Base-by-base conservation (phyloP, 2,888 invertebrate species). In the Timema cristinae region DNA sequence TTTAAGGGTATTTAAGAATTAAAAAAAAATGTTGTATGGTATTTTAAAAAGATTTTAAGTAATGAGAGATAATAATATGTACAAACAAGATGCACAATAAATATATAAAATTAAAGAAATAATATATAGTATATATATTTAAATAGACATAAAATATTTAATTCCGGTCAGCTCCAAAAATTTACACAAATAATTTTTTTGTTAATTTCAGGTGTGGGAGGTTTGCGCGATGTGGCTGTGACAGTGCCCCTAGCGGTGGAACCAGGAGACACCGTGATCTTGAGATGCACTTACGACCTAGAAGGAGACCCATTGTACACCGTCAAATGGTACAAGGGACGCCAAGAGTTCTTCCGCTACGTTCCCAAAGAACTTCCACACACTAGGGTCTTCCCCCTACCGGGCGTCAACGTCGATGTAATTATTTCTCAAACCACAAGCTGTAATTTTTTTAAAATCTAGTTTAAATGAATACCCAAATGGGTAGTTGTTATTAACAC, bases 241-340 rank as follows among this genome's bases (percentile, higher is more conserved):
- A 88, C 86, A 77, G 88, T 92, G 63, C 92, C 92, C 67, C 85
- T 85, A 75, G 91, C 91, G 2, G 91, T 90, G 54, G 85, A 88
- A 71, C 87, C 90, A 54, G 90, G 91, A 66, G 88, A 90, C 76
- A 90, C 91, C 1, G 91, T 91, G 68, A 90, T 89, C 63, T 83
- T 93, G 75, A 88, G 89, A 78, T 93, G 92, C 82, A 87, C 86
- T 76, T 92, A 91, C 86, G 89, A 92, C 81, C 83, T 93, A 72
- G 90, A 90, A 80, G 88, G 88, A 67, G 91, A 91, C 77, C 87
- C 88, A 1, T 83, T 93, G 13, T 93, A 92, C 83, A 90, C 91
- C 72, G 90, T 93, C 76, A 92, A 92, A 82, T 93, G 92, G 93
- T 93, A 92, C 84, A 87, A 91, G 77, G 91, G 91, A 7, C 80